Evolutionary conservation across 2,888 invertebrate genomes (phyloP).

Genomic region (Mythimna lalbum): DNA sequence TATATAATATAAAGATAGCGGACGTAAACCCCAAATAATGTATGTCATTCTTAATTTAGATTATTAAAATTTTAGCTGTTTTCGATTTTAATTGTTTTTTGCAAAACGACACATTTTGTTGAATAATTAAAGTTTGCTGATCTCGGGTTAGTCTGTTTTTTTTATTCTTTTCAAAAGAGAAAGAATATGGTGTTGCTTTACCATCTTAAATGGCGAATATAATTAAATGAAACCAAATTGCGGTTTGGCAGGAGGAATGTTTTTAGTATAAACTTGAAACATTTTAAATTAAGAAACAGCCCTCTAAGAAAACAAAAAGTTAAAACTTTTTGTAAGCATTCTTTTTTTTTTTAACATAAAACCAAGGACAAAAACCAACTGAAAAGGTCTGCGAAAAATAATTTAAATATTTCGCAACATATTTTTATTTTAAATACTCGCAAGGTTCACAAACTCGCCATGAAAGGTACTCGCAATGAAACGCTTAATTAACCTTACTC

Average conservation of each 20-base stretch:
- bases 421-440: conserved; percentile 28
- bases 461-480: conserved; percentile 26
- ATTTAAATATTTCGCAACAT: conserved; percentile 9
- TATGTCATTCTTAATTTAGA: conserved; percentile 4
- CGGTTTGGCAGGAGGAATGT: neutral
- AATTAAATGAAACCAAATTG: conserved; percentile 12
- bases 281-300: neutral
- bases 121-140: conserved; percentile 36
- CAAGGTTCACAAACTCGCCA: conserved; percentile 15
- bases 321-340: conserved; percentile 1
- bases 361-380: conserved; percentile 10
- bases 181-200: conserved; percentile 10
- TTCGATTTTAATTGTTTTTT: conserved; percentile 14
- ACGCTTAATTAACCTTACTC: conserved; percentile 43
- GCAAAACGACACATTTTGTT: conserved; percentile 20
- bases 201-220: conserved; percentile 19
- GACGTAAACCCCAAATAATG: conserved; percentile 3
- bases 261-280: conserved; percentile 8
- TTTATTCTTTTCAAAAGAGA: conserved; percentile 8
- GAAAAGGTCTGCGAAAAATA: conserved; percentile 9
- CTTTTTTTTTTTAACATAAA: conserved; percentile 3
- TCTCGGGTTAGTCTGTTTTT: conserved; percentile 15
- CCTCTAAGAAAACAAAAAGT: conserved; percentile 5
- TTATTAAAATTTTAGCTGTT: conserved; percentile 40
- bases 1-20: too few relatives aligned